Evolutionary conservation across 2,113 vertebrate species (phyloP).

Genomic region (Pterocles burchelli): DNA sequence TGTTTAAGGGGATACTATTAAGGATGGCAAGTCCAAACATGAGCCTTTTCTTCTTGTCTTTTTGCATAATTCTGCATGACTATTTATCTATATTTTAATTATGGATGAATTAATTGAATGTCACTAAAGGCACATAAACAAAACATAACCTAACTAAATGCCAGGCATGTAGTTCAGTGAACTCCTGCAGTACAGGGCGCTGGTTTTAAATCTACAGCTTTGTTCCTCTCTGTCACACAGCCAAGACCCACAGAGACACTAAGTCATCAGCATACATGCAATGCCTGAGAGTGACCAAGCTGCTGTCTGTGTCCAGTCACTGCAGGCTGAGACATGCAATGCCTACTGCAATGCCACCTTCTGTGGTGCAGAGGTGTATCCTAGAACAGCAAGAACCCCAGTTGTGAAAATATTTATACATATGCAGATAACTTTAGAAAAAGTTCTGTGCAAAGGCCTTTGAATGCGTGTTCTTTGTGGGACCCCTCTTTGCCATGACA

Average conservation of each 20-base stretch:
- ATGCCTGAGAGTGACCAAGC: background rate
- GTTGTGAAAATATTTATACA: background rate
- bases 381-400: background rate
- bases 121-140: background rate
- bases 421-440: background rate
- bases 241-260: background rate
- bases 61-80: background rate
- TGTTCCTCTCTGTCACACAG: background rate
- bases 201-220: conserved; percentile 19
- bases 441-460: background rate
- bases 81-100: background rate
- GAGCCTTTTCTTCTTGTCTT: background rate
- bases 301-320: background rate
- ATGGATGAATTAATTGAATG: background rate
- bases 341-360: background rate
- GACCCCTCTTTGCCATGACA: background rate
- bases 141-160: background rate
- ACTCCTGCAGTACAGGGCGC: background rate
- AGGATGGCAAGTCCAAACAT: background rate
- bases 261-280: background rate
- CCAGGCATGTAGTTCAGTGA: conserved; percentile 10
- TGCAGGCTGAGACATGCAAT: background rate
- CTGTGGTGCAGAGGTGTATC: fast-evolving
- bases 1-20: background rate
- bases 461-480: background rate